Conservation (phyloP, 2,888 invertebrate genomes). For the Selenia dentaria region DNA sequence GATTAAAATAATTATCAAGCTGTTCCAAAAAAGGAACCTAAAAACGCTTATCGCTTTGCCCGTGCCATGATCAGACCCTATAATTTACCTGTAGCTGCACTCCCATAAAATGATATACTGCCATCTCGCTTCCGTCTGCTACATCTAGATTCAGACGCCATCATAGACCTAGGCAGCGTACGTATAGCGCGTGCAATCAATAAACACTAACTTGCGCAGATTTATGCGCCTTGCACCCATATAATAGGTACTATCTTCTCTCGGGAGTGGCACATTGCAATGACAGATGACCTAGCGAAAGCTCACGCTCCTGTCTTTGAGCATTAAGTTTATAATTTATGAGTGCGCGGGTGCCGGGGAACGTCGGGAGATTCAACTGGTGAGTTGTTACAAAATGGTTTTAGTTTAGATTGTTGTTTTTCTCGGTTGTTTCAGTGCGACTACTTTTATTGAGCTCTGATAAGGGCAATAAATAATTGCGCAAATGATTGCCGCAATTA, state of each 20-base stretch:
- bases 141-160: conserved; percentile 22
- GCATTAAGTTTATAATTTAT: too few relatives aligned
- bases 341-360: background rate
- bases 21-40: too few relatives aligned
- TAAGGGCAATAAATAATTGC: too few relatives aligned
- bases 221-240: conserved; percentile 27
- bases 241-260: conserved; percentile 11
- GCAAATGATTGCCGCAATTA: too few relatives aligned
- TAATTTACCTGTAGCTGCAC: conserved; percentile 13
- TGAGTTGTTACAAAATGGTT: background rate
- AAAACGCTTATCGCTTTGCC: conserved; percentile 5
- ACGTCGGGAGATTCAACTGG: background rate
- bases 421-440: too few relatives aligned
- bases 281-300: conserved; percentile 26
- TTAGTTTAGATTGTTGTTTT: too few relatives aligned
- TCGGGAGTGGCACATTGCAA: conserved; percentile 16
- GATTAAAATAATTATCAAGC: too few relatives aligned
- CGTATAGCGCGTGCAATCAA: conserved; percentile 16
- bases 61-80: conserved; percentile 1
- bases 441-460: too few relatives aligned
- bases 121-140: conserved; percentile 24
- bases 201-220: conserved; percentile 26
- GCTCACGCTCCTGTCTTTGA: conserved; percentile 3
- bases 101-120: conserved; percentile 9
- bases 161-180: conserved; percentile 17